phyloP scores from a whole-genome alignment of 2,113 vertebrate genomes.

The Periophthalmodon schlosseri region DNA sequence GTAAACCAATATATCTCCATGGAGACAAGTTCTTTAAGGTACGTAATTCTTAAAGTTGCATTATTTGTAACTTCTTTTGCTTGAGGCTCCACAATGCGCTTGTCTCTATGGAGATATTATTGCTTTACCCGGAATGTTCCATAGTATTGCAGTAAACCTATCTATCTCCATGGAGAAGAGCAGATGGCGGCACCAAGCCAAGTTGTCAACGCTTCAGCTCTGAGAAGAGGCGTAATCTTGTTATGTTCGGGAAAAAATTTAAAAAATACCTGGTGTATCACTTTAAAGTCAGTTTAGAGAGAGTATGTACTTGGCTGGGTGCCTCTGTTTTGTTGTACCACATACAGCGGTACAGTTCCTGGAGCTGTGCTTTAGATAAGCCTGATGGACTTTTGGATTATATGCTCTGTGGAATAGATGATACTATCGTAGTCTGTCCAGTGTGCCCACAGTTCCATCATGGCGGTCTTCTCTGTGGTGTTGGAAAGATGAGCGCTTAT shows the following conservation, averaged over 20 bases:
- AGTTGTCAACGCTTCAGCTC: no score
- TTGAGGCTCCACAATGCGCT: no score
- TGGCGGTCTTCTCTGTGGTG: background rate
- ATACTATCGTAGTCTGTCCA: conserved; percentile 21
- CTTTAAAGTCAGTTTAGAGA: conserved; percentile 10
- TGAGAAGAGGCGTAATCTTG: no score
- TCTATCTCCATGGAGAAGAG: no score
- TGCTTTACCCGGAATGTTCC: no score
- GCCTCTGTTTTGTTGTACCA: conserved; percentile 16
- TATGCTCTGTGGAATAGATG: conserved; percentile 27
- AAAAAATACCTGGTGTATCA: background rate
- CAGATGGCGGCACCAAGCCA: no score
- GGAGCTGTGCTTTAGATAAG: conserved; percentile 24
- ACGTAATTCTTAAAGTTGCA: no score
- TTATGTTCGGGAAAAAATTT: background rate
- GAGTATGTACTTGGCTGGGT: conserved; percentile 18
- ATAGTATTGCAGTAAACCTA: no score
- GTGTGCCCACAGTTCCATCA: background rate
- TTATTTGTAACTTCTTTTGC: no score
- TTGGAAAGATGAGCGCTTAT: background rate
- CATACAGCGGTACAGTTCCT: conserved; percentile 11
- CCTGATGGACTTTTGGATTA: conserved; percentile 38
- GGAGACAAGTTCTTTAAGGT: no score
- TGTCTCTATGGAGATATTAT: no score
- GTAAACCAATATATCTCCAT: no score